These are phyloP conservation scores for Anoplius nigerrimus DNA, from an alignment of 2,888 invertebrate genomes.

Conservation along the genomic window DNA sequence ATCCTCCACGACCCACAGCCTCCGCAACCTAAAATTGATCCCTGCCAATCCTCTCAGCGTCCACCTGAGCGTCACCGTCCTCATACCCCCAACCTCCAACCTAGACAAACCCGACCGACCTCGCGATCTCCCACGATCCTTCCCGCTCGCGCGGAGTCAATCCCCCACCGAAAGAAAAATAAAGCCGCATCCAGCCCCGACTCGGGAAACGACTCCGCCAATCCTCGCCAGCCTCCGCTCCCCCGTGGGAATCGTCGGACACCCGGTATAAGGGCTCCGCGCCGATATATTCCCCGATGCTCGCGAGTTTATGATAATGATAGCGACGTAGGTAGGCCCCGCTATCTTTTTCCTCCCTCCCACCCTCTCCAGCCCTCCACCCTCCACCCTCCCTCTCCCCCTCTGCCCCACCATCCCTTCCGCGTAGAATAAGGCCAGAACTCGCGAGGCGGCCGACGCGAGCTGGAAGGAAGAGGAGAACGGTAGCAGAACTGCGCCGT, in stretches of 20 bases:
- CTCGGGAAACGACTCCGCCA: background rate
- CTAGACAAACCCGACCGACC: too few species aligned
- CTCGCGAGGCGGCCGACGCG: conserved; percentile 5
- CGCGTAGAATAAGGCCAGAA: too few species aligned
- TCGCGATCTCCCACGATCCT: too few species aligned
- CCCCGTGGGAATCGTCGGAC: conserved; percentile 13
- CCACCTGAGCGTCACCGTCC: too few species aligned
- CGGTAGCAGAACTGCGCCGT: background rate
- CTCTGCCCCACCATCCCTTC: too few species aligned
- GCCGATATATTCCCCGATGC: conserved; percentile 28
- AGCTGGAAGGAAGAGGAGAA: background rate
- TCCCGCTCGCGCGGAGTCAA: too few species aligned
- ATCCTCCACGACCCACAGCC: too few species aligned
- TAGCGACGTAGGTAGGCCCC: conserved; percentile 32
- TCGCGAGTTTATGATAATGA: conserved; percentile 59
- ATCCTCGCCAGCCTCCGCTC: background rate
- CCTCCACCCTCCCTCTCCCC: background rate
- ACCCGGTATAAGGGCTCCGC: conserved; percentile 1
- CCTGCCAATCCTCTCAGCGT: too few species aligned
- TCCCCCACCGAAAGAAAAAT: too few species aligned
- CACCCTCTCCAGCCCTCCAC: background rate
- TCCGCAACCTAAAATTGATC: too few species aligned
- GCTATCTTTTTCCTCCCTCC: background rate
- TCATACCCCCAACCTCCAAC: background rate
- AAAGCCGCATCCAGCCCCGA: too few species aligned